Base-by-base conservation (phyloP, 2,888 invertebrate genomes). In the Eupeodes luniger region DNA sequence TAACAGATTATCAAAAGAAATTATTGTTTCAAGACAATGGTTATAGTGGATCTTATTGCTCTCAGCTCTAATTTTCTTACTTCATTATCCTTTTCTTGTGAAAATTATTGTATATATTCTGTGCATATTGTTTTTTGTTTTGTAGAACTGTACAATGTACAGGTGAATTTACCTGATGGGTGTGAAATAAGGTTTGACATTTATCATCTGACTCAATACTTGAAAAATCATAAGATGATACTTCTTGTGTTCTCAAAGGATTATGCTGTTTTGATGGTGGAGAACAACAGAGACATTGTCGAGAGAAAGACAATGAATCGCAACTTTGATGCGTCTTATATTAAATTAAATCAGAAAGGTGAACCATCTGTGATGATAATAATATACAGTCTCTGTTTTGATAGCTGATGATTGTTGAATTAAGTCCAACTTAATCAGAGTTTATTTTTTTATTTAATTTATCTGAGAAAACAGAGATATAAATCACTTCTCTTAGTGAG, bases 171-270 rank as follows among this genome's bases (percentile, higher is more conserved):
- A 10, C 59, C 14, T 36, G 27, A 27, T 27, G 36, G 14, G 59
- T 36, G n/a, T 66, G 34, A 51, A 67, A 75, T 80, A 40, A 59
- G 59, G 76, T 77, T 64, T 66, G 81, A 81, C 81, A 85, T 76
- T 81, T 85, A 81, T 81, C 75, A 81, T 76, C 57, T 40, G 40
- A 55, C 51, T 72, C 66, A 77, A 77, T 72, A 77, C 85, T 75
- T 76, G 75, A 81, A 64, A 75, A 74, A 85, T 81, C 76, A 85
- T 81, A 72, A 72, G 80, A 40, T 5, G 53, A 77, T 72, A 81
- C 77, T 84, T 9, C 10, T 40, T 81, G 75, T 75, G 70, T 80
- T 70, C 27, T 27, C 67, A 47, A 84, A 69, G 79, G 49, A 59
- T 55, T 6, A 69, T 49, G 14, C 27, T 66, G 27, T 14, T 19